phyloP scores from a whole-genome alignment of 2,888 invertebrate species.

The Sycophila texana region DNA sequence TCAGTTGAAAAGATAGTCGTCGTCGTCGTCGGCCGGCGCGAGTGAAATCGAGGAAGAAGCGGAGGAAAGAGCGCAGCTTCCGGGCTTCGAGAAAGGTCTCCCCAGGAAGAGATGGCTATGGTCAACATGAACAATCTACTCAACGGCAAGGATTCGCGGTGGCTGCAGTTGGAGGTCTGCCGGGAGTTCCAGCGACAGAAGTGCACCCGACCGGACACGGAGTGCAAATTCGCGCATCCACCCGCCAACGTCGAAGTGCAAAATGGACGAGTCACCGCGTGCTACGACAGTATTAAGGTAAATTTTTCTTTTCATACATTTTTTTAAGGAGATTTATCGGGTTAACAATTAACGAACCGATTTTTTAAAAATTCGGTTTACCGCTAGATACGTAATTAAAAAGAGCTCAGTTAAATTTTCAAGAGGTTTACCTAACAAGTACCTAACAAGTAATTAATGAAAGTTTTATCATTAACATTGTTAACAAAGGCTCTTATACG shows the following conservation, averaged over 20 bases:
- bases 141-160: slow-evolving; percentile 99
- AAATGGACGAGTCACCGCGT: slow-evolving; percentile 99
- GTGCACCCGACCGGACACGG: slow-evolving; percentile 98
- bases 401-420: no score
- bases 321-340: neutral
- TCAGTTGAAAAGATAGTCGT: slow-evolving; percentile 60
- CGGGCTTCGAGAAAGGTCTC: slow-evolving; percentile 41
- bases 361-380: no score
- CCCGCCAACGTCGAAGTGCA: slow-evolving; percentile 99
- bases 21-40: slow-evolving; percentile 58
- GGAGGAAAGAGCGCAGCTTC: slow-evolving; percentile 39
- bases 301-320: slow-evolving; percentile 68
- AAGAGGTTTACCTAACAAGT: no score
- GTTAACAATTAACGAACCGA: no score
- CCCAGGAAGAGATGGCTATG: slow-evolving; percentile 84
- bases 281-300: slow-evolving; percentile 99
- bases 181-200: slow-evolving; percentile 99
- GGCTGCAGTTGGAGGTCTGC: slow-evolving; percentile 99
- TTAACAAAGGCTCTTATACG: no score
- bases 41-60: slow-evolving; percentile 58
- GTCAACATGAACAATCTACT: slow-evolving; percentile 97
- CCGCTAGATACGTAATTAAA: no score
- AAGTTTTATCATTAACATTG: no score
- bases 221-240: slow-evolving; percentile 99
- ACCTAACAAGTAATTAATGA: no score